Base-by-base conservation (phyloP, 2,113 vertebrate species). In the Passerina amoena region DNA sequence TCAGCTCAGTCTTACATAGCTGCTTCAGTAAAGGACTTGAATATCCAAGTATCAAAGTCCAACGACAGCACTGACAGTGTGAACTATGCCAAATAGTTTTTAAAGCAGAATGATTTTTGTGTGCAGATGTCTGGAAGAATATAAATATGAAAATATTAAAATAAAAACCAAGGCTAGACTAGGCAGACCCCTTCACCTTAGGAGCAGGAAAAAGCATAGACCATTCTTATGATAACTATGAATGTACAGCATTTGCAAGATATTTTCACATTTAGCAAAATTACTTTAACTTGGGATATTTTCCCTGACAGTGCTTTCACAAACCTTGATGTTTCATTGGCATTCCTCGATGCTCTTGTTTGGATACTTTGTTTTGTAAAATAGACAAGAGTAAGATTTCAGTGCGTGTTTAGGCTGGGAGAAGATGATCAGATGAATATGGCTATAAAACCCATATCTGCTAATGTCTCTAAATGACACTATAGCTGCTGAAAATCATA, bases 401-500 rank as follows among this genome's bases (percentile, higher is more conserved):
- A 68, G 33, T 53, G 42, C 50, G 50, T 91, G 53, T 75, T 95
- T 86, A 71, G 65, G 73, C 83, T 91, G 44, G 22, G 60, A 86
- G 68, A 81, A 25, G 38, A 90, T 22, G 51, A 88, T 90, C 75
- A 92, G 85, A 96, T 42, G 28, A 88, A 78, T 60, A 70, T 21
- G 54, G 86, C 88, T 83, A 81, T 96, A 94, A 95, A 96, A 31
- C 15, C 12, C 38, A 75, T 75, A 93, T 88, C 78, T 95, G 93
- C 64, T 93, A 88, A 93, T 71, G 80, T 78, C 76, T 86, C 76
- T 92, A 87, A 92, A 90, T 1, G 25, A 90, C 50, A 50, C 47
- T 91, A 84, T 57, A 92, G 83, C 89, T 94, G 92, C 81, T 48
- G 78, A 95, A 94, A 92, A 94, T 86, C 77, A 40, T 91, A 94